Conservation (phyloP, 2,888 invertebrate genomes). For the Kuschelorhynchus macadamiae region DNA sequence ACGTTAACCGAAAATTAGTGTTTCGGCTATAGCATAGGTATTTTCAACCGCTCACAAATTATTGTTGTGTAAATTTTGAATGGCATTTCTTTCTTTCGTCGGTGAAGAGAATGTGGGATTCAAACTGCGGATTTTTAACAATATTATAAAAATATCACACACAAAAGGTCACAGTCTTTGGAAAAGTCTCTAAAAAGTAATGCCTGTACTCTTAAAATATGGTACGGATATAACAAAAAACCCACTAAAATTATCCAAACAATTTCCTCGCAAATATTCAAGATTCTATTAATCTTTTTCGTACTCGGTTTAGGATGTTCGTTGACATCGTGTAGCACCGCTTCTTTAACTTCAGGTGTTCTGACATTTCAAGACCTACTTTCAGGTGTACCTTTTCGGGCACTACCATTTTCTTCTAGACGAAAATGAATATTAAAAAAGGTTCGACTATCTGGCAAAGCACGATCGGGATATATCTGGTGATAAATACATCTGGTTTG, state of each 20-base stretch:
- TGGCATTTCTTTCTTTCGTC: too few relatives aligned
- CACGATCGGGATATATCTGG: not conserved
- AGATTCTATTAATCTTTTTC: conserved; percentile 7
- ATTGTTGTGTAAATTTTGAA: too few relatives aligned
- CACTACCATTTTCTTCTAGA: conserved; percentile 10
- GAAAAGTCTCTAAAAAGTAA: conserved; percentile 13
- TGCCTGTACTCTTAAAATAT: conserved; percentile 10
- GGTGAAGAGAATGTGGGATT: too few relatives aligned
- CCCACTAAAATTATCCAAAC: conserved; percentile 21
- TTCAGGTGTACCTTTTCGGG: not conserved
- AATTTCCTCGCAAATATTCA: conserved; percentile 19
- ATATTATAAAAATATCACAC: conserved; percentile 7
- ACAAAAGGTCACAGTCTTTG: not conserved
- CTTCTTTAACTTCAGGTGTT: conserved; percentile 28
- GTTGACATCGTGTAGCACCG: conserved; percentile 15
- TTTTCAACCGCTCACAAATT: too few relatives aligned
- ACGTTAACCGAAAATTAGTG: too few relatives aligned
- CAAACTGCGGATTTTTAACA: too few relatives aligned
- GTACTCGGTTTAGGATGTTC: conserved; percentile 17
- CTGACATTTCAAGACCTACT: conserved; percentile 12
- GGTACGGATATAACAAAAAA: conserved; percentile 16
- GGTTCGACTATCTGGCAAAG: not conserved
- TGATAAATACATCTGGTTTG: conserved; percentile 9
- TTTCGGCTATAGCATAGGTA: too few relatives aligned
- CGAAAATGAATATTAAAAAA: not conserved